A percentile compares a stretch with the other conserved stretches of the same genome.
These are phyloP conservation scores for Formica aserva DNA, from an alignment of 2,888 invertebrate species.

Conservation along the genomic window DNA sequence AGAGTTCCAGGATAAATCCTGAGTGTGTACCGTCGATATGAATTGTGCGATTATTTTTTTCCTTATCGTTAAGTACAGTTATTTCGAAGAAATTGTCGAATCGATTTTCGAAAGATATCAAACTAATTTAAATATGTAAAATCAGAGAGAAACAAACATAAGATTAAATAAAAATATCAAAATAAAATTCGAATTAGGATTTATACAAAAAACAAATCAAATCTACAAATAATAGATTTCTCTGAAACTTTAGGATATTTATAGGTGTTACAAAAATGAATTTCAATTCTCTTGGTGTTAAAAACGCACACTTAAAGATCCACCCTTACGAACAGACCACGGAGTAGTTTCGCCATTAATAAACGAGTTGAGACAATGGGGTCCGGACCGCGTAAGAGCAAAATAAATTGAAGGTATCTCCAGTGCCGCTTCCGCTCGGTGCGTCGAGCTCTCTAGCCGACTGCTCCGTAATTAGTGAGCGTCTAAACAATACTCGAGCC, in stretches of 20 bases:
- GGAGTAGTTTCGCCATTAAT: conserved; percentile 29
- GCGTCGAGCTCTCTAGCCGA: conserved; percentile 37
- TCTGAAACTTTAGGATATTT: neutral
- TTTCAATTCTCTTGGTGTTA: neutral
- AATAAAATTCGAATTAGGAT: neutral
- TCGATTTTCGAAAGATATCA: neutral
- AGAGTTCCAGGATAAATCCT: conserved; percentile 12
- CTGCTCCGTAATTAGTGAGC: conserved; percentile 62
- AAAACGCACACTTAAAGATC: conserved; percentile 33
- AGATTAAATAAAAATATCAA: neutral
- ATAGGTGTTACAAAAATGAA: neutral
- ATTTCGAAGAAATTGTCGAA: neutral
- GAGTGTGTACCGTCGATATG: conserved; percentile 7
- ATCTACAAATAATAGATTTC: neutral
- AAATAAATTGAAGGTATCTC: conserved; percentile 51
- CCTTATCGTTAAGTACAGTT: neutral
- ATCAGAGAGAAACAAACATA: neutral
- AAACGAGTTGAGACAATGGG: conserved; percentile 51
- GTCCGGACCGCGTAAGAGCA: conserved; percentile 38
- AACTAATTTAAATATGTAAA: neutral
- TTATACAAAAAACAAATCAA: neutral
- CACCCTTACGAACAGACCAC: conserved; percentile 18
- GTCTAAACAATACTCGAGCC: conserved; percentile 59
- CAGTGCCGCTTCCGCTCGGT: conserved; percentile 28
- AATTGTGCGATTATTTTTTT: neutral